Evolutionary conservation across 2,888 invertebrate species (phyloP), one percentile per base, ranked within the genome.

Genomic region (Neoitamus cyanurus): DNA sequence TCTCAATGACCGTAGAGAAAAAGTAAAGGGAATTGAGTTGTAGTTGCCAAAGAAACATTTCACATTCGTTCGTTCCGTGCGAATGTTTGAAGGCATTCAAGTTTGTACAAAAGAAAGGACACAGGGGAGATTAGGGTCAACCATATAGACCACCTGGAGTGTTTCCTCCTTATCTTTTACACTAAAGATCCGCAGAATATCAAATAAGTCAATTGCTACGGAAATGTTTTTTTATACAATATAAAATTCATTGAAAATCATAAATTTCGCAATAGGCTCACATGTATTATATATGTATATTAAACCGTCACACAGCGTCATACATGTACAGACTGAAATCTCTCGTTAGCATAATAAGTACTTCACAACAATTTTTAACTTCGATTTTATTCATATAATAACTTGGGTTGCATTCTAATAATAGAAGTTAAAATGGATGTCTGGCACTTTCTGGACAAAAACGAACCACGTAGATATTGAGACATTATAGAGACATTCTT

Each of bases 1-100:
- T 25, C 20, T 37, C 77, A 77, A 77, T 46, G 77, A 30, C 2
- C 4, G 48, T 20, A 46, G 15, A 30, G n/a, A 28, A 20, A 30
- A 28, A 20, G 9, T 77, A n/a, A 77, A 46, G 46, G 69, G 46
- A 15, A 77, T 77, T 77, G 36, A 77, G 77, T 46, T 46, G 77
- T 77, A 36, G 25, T 30, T 1, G 4, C 46, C 46, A 69, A 69
- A 25, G 69, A 30, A 28, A 4, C 69, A 30, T 69, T 30, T 69
- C 28, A 69, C 20, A 42, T 42, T 42, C 42, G 25, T 25, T 69
- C 69, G 69, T 68, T 68, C 69, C 30, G 69, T 69, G 77, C 15
- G 46, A 77, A 77, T 77, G 77, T 46, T 77, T 46, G 42, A 25
- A 77, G 30, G 6, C 34, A 69, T 69, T 69, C 25, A 69, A 69